These are phyloP conservation scores for Euplagia quadripunctaria DNA, from an alignment of 2,888 invertebrate species.

Conservation along the genomic window DNA sequence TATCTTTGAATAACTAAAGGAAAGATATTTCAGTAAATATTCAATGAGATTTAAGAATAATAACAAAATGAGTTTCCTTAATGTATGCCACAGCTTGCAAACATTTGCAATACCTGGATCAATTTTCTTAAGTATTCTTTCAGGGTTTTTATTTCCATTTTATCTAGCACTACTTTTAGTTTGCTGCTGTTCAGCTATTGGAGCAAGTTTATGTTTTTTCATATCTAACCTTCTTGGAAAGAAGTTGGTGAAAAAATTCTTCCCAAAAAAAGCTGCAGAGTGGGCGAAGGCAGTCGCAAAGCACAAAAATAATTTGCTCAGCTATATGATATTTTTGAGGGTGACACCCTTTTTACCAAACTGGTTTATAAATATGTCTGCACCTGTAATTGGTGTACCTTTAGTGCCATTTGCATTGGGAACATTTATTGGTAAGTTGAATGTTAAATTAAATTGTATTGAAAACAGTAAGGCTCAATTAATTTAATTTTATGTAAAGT, in stretches of 20 bases:
- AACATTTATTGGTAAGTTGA: conserved; percentile 94
- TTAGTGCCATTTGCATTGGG: conserved; percentile 96
- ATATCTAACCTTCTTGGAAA: conserved; percentile 96
- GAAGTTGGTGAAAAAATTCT: conserved; percentile 94
- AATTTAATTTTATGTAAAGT: background rate
- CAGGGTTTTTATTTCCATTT: conserved; percentile 98
- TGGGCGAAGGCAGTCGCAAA: conserved; percentile 95
- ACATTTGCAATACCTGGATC: conserved; percentile 99
- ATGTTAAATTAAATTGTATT: conserved; percentile 44
- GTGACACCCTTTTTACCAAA: conserved; percentile 99
- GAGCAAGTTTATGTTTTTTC: conserved; percentile 98
- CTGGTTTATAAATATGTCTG: conserved; percentile 99
- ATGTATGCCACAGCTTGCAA: conserved; percentile 91
- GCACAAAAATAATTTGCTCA: conserved; percentile 95
- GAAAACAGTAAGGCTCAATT: background rate
- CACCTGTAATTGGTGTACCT: conserved; percentile 98
- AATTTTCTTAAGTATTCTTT: conserved; percentile 98
- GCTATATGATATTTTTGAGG: conserved; percentile 98
- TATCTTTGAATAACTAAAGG: background rate
- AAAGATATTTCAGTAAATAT: background rate
- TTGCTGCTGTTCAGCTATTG: conserved; percentile 97
- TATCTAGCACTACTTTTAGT: conserved; percentile 95
- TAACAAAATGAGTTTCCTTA: conserved; percentile 60
- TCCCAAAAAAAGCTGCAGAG: conserved; percentile 94
- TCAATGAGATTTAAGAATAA: background rate